Evolutionary conservation across 2,888 invertebrate species (phyloP).

Genomic region (Cantharis rufa): DNA sequence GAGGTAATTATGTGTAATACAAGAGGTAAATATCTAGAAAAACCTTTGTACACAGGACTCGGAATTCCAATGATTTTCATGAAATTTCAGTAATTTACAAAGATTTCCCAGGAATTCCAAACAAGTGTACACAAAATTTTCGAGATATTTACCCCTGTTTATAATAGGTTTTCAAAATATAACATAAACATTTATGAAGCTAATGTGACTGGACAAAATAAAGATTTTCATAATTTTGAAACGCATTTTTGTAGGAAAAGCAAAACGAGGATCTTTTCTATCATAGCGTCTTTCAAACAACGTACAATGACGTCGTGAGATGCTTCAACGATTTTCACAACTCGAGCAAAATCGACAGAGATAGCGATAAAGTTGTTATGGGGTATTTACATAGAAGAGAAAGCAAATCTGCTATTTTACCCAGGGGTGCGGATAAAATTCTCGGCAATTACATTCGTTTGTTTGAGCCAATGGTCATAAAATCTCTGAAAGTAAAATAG

Average conservation of each 20-base stretch:
- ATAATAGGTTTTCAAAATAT: too few species aligned
- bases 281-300: conserved; percentile 51
- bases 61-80: too few species aligned
- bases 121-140: too few species aligned
- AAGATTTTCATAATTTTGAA: too few species aligned
- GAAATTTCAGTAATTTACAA: too few species aligned
- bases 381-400: conserved; percentile 55
- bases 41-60: too few species aligned
- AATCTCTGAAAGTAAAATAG: conserved; percentile 75
- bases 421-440: conserved; percentile 60
- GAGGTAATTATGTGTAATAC: background rate
- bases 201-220: too few species aligned
- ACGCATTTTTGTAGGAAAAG: conserved; percentile 11
- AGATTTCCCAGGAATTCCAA: too few species aligned
- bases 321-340: conserved; percentile 47
- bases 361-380: conserved; percentile 52
- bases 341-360: conserved; percentile 48
- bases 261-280: conserved; percentile 49
- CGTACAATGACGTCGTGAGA: conserved; percentile 47
- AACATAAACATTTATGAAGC: too few species aligned
- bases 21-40: too few species aligned
- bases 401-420: conserved; percentile 50
- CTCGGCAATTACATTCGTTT: conserved; percentile 83
- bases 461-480: conserved; percentile 94
- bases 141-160: too few species aligned